Base-by-base conservation (phyloP, 92 coral and sea anemone genomes). In the Paramuricea clavata region DNA sequence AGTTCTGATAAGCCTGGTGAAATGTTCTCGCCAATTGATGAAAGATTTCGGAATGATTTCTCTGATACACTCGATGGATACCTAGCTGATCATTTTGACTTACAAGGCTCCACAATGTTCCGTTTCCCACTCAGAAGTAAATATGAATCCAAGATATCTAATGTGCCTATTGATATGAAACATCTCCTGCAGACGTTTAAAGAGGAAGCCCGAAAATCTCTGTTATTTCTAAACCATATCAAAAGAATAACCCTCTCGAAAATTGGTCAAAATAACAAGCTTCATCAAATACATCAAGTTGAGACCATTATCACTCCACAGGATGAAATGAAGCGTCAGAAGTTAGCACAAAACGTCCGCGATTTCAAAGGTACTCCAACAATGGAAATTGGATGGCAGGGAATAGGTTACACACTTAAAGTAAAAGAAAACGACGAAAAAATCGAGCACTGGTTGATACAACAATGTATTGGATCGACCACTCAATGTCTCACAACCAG, bases 201-300 rank as follows among this genome's bases (percentile, higher is more conserved):
- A 64, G 32, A 42, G 50, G 98, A 95, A 76, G 34, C 93, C 15
- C 86, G 87, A 59, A 89, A 93, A 19, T 92, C 86, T 15, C 82
- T 95, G 23, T 78, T 95, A 23, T 95, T 95, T 81, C 92, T 95
- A 11, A 89, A 91, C 81, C 90, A 89, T 59, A 89, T 95, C 12
- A 90, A 79, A 56, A 91, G 89, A 76, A 93, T 95, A 70, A 78
- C 91, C 11, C 65, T 93, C 16, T 91, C 90, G 26, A 92, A 88
- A 39, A 76, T 95, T 25, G 89, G 89, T 64, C 67, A 39, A 27
- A 0, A 39, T 27, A 81, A 25, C 2, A 57, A 74, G n/a, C 59
- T 91, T 41, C 65, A 52, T 44, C 71, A 69, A 0, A 2, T n/a
- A 22, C 91, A 89, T 90, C 76, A 77, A 19, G 96, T 93, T 5